phyloP scores from a whole-genome alignment of 2,888 invertebrate species.

The Kryphioiulus occultus region DNA sequence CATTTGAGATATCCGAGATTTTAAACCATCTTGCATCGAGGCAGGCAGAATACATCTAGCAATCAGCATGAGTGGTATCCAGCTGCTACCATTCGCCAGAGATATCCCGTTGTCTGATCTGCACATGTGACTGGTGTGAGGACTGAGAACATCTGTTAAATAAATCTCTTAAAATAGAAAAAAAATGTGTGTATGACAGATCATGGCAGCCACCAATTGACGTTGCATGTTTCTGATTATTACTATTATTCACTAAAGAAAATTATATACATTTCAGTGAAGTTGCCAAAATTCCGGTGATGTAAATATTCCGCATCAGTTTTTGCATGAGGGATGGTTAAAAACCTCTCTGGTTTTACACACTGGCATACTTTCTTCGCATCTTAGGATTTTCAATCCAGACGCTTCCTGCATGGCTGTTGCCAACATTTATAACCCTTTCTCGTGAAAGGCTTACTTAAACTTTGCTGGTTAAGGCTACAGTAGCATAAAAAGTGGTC shows the following conservation, averaged over 20 bases:
- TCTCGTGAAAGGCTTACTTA: neutral
- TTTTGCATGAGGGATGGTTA: no score
- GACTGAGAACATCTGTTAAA: neutral
- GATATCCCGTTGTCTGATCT: neutral
- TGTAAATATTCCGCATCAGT: no score
- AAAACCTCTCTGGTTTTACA: neutral
- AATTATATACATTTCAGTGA: no score
- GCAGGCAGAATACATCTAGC: neutral
- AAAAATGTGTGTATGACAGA: neutral
- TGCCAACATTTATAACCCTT: neutral
- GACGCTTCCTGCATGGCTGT: neutral
- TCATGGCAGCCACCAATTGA: neutral
- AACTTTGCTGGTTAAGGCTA: neutral
- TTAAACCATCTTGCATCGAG: neutral
- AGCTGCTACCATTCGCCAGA: neutral
- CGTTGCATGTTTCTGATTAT: neutral
- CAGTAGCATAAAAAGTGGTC: neutral
- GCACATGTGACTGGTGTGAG: neutral
- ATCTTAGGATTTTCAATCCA: neutral
- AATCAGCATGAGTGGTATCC: neutral
- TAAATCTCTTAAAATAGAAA: neutral
- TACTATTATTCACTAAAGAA: neutral
- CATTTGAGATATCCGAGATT: neutral
- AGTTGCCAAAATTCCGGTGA: no score
- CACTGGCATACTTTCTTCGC: neutral